Conservation (phyloP, 2,797 vertebrate species). For the Poeciliopsis paucimaculata region DNA sequence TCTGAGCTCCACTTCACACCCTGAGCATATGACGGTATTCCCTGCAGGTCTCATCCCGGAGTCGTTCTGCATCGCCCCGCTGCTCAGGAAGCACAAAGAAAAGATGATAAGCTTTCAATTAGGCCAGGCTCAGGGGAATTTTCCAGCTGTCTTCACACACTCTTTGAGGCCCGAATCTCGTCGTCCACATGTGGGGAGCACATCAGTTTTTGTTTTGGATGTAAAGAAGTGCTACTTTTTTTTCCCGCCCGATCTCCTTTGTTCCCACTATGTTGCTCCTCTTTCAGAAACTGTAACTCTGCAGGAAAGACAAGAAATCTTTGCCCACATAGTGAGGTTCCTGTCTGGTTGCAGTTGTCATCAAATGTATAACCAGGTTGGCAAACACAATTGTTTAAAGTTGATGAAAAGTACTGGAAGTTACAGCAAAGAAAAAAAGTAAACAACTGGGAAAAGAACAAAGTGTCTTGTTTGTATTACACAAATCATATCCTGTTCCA, state of each 20-base stretch:
- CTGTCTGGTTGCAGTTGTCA: conserved; percentile 66
- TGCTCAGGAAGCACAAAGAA: conserved; percentile 75
- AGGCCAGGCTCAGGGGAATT: conserved; percentile 75
- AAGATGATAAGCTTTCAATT: conserved; percentile 83
- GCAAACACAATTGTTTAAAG: conserved; percentile 49
- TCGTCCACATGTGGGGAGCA: conserved; percentile 75
- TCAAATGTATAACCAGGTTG: conserved; percentile 56
- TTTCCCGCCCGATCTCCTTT: conserved; percentile 26
- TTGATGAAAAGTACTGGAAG: conserved; percentile 33
- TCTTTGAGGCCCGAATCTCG: conserved; percentile 58
- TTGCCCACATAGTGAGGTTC: conserved; percentile 29
- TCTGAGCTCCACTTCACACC: conserved; percentile 55
- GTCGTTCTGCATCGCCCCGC: conserved; percentile 30
- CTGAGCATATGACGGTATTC: conserved; percentile 58
- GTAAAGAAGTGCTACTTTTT: conserved; percentile 44
- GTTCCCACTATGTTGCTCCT: conserved; percentile 44
- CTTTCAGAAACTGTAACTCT: conserved; percentile 56
- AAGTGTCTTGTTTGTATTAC: conserved; percentile 30
- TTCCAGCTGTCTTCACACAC: conserved; percentile 79
- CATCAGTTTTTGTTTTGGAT: conserved; percentile 65
- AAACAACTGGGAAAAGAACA: conserved; percentile 36
- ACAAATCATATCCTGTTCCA: conserved; percentile 15
- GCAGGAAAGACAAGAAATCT: conserved; percentile 45
- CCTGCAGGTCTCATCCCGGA: conserved; percentile 64
- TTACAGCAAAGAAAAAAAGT: conserved; percentile 26